Base-by-base conservation (phyloP, 2,113 vertebrate genomes). In the Gracilinanus agilis region DNA sequence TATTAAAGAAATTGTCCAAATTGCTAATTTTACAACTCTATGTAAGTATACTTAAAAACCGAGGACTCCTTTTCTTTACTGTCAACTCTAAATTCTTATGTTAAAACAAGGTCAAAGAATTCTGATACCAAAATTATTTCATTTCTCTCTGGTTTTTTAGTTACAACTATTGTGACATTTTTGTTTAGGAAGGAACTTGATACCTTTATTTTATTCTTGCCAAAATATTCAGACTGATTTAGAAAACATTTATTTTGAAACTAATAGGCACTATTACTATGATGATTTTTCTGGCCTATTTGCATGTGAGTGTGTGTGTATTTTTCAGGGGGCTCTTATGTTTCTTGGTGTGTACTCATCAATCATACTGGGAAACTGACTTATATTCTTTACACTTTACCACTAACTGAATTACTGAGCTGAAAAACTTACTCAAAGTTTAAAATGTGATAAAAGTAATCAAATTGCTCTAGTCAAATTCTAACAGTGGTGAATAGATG, bases 381-480 rank as follows among this genome's bases (percentile, higher is more conserved):
- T 99, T 98, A 96, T 98, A 98, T 99, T 98, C 99, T 98, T 98
- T 97, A 98, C 99, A 99, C 98, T 99, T 98, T 95, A 97, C 97
- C 98, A 92, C 98, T 99, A 99, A 99, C 99, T 98, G 97, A 99
- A 99, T 99, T 99, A 99, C 97, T 95, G 98, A 98, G 97, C 98
- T 98, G 98, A 97, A 98, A n/a, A 99, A 99, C 99, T 99, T 99
- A 99, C 99, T 99, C 99, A 98, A 99, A 99, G 98, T 99, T 99
- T 99, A 99, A 99, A 99, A 99, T 99, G 99, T 98, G 99, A 99
- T 99, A 99, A 99, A 99, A 99, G 98, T 99, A 99, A 99, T 99
- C 99, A 95, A 98, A 99, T 99, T 99, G 98, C 98, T 98, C 97
- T 97, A 99, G 98, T 99, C 99, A 99, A 98, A 99, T 99, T 99